These are phyloP conservation scores for Seira musarum DNA, from an alignment of 2,888 invertebrate species.

Conservation along the genomic window DNA sequence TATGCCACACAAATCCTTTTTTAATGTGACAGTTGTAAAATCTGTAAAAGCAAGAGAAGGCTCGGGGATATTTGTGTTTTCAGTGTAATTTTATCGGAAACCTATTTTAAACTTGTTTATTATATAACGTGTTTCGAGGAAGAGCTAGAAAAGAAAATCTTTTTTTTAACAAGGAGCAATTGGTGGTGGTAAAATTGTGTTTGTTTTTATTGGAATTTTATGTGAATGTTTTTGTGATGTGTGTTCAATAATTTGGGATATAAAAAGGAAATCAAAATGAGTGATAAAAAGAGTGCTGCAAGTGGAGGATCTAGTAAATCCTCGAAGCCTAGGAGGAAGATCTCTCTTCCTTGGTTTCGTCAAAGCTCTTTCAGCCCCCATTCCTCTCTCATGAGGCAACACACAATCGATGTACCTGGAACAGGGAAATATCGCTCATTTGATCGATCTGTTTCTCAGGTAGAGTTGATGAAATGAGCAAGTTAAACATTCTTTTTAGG, in stretches of 20 bases:
- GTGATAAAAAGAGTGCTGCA: slow-evolving; percentile 46
- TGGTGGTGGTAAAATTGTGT: neutral
- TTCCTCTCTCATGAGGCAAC: slow-evolving; percentile 85
- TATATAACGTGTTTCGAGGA: neutral
- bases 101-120: neutral
- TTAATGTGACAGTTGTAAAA: neutral
- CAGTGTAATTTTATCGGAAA: neutral
- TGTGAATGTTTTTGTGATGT: slow-evolving; percentile 6
- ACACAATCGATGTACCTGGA: slow-evolving; percentile 92
- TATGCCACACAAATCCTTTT: slow-evolving; percentile 6
- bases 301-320: slow-evolving; percentile 39
- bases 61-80: no score
- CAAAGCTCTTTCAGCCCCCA: slow-evolving; percentile 85
- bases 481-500: no score
- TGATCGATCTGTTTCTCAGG: slow-evolving; percentile 57
- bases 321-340: slow-evolving; percentile 81
- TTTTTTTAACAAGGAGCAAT: no score
- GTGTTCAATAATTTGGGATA: neutral
- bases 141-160: neutral
- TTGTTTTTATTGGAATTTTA: neutral
- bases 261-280: slow-evolving; percentile 73
- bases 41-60: neutral
- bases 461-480: slow-evolving; percentile 4
- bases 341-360: slow-evolving; percentile 91
- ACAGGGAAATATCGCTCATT: slow-evolving; percentile 81